Base-by-base conservation (phyloP, 2,888 invertebrate species). In the Pyrrhia umbra region DNA sequence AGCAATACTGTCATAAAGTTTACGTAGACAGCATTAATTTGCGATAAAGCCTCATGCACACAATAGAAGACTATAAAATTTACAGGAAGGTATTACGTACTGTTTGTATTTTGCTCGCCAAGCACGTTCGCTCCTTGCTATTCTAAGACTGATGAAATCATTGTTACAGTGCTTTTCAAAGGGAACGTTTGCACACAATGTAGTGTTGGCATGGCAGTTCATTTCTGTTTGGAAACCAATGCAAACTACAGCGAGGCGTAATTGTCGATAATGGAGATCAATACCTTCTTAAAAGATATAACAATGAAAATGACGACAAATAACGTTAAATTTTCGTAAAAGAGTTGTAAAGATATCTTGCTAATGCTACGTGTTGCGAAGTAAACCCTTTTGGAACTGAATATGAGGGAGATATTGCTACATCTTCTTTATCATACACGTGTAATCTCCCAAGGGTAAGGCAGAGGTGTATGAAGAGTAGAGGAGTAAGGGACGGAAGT, bases 91-190 rank as follows among this genome's bases (percentile, higher is more conserved):
- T 47, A 49, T 20, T 37, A 46, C 49, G 15, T 47, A 37, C 54
- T 57, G 27, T 45, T 57, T 54, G 25, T 56, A 49, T 57, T 76
- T 57, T 16, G 30, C 34, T 61, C 27, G 13, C 68, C 27, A 20
- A 50, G 46, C 73, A 77, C 68, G 73, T 77, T 49, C 54, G 9
- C 18, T 54, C 37, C 37, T 23, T 42, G 56, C 54, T 46, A 40
- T 66, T 72, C 54, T 16, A n/a, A 37, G 40, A 47, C 15, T 45
- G 45, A 20, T 57, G 42, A 50, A 76, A 76, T 72, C 73, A 54
- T 58, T 61, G 60, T 58, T 72, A 45, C 56, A 37, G 13, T 34
- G 52, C 52, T 40, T 50, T 45, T 49, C 37, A 56, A 56, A 72
- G 57, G 42, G 20, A 34, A 37, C 25, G 16, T 46, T 34, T 43